These are phyloP conservation scores for Periplaneta americana DNA, from an alignment of 1,140 invertebrate species.

Conservation along the genomic window DNA sequence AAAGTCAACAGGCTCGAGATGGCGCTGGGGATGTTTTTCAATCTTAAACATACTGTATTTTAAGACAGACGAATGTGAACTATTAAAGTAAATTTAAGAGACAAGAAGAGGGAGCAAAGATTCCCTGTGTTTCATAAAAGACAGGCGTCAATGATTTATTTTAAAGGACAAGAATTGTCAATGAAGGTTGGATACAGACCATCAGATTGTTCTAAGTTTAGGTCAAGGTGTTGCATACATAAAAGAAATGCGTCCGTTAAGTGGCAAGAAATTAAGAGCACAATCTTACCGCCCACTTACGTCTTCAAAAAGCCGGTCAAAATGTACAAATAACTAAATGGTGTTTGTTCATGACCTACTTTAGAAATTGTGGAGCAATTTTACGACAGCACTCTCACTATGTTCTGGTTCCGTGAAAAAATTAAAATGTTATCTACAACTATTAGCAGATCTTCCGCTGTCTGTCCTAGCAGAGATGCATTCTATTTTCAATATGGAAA, in stretches of 20 bases:
- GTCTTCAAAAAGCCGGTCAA: not conserved
- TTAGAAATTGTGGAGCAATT: too few relatives aligned
- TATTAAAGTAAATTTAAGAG: not conserved
- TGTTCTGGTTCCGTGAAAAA: too few relatives aligned
- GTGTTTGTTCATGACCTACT: not conserved
- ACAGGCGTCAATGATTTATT: not conserved
- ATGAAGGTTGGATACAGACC: not conserved
- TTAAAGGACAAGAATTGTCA: not conserved
- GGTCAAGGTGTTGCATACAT: not conserved
- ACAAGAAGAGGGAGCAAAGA: not conserved
- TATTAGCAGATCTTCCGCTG: too few relatives aligned
- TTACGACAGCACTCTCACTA: too few relatives aligned
- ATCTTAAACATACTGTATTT: not conserved
- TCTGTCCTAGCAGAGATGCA: too few relatives aligned
- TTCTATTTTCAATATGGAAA: too few relatives aligned
- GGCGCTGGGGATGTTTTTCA: not conserved
- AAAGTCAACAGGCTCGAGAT: too few relatives aligned
- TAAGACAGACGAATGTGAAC: not conserved
- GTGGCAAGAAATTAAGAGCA: not conserved
- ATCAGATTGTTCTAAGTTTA: not conserved
- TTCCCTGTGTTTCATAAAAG: not conserved
- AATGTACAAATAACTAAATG: not conserved
- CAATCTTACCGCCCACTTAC: not conserved
- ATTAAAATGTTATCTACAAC: too few relatives aligned
- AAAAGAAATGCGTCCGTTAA: not conserved